These are phyloP conservation scores for Acromyrmex charruanus DNA, from an alignment of 1,140 invertebrate species.

Conservation along the genomic window DNA sequence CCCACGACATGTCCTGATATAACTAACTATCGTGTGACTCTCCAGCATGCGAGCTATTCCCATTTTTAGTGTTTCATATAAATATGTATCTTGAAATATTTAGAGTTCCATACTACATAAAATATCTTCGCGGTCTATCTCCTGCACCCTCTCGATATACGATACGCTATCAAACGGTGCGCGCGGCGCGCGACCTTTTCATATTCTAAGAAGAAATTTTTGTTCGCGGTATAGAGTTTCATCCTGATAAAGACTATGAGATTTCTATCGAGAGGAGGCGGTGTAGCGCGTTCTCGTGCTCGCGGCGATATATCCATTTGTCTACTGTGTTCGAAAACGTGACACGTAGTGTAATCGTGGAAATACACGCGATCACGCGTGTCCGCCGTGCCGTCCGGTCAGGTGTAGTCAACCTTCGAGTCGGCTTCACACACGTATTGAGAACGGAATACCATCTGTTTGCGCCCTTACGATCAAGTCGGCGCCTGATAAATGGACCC, in stretches of 20 bases:
- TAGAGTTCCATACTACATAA: background rate
- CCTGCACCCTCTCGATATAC: background rate
- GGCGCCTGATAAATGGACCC: constrained; percentile 51
- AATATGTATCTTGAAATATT: constrained; percentile 27
- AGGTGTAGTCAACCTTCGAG: constrained; percentile 46
- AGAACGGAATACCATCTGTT: constrained; percentile 60
- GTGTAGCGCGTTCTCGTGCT: constrained; percentile 29
- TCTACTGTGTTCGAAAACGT: constrained; percentile 50
- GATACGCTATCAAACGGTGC: constrained; percentile 15
- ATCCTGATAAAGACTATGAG: constrained; percentile 49
- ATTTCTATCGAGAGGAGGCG: constrained; percentile 58
- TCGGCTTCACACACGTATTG: constrained; percentile 8
- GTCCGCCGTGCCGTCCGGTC: constrained; percentile 33
- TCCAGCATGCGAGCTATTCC: background rate
- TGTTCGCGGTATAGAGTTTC: background rate
- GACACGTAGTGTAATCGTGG: constrained; percentile 64
- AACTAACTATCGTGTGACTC: background rate
- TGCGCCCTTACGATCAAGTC: constrained; percentile 52
- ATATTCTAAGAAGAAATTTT: constrained; percentile 37
- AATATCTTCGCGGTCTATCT: constrained; percentile 9
- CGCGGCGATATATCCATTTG: constrained; percentile 62
- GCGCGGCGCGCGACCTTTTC: background rate
- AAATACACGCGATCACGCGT: constrained; percentile 68
- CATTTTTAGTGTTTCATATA: constrained; percentile 3
- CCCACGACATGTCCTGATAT: too few species aligned